A percentile compares a stretch with the other conserved stretches of the same genome.
phyloP scores from a whole-genome alignment of 2,797 vertebrate genomes.

The Stomatorhinus walkeri region DNA sequence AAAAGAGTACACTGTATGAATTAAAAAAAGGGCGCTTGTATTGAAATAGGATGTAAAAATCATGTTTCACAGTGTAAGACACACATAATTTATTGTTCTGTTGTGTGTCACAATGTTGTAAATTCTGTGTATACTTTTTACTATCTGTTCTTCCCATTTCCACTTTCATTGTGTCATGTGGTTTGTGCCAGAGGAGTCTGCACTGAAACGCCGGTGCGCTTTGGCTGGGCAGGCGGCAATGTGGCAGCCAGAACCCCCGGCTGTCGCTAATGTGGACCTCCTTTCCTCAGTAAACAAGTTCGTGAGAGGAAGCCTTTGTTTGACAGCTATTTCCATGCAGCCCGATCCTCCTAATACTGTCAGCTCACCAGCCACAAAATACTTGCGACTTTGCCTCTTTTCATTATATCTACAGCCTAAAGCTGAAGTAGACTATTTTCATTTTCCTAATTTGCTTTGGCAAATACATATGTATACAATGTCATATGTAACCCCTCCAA shows the following conservation, averaged over 20 bases:
- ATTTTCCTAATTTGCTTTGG: neutral
- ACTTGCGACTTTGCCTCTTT: neutral
- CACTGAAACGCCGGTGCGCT: neutral
- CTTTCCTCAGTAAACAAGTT: constrained; percentile 48
- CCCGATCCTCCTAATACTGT: constrained; percentile 30
- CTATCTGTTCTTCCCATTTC: neutral
- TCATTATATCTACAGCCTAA: neutral
- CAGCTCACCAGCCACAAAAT: neutral
- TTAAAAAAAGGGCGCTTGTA: neutral
- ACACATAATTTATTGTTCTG: neutral
- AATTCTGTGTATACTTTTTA: neutral
- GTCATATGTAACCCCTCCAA: neutral
- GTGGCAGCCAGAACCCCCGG: neutral
- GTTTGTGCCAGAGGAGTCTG: neutral
- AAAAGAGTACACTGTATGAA: neutral
- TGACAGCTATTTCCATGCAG: constrained; percentile 46
- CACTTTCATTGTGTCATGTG: neutral
- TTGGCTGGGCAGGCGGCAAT: neutral
- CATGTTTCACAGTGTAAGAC: neutral
- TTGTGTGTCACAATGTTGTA: neutral
- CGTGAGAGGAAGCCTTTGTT: constrained; percentile 54
- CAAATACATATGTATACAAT: neutral
- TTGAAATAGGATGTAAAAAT: neutral
- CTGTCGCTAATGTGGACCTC: constrained; percentile 51
- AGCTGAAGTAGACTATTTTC: neutral